phyloP scores from a whole-genome alignment of 2,888 invertebrate genomes.

The Xestia xanthographa region DNA sequence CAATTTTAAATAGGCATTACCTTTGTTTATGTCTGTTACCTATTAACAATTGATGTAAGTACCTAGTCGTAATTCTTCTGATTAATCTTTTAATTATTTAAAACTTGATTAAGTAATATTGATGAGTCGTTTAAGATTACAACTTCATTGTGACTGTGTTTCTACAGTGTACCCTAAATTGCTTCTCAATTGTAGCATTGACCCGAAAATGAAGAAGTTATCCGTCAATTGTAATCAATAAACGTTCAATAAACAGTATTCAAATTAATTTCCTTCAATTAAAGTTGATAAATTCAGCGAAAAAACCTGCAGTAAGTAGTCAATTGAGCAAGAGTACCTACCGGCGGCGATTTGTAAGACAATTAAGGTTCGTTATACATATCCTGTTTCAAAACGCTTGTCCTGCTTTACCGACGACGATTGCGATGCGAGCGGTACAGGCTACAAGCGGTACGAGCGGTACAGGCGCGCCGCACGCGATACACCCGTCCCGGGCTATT shows the following conservation, averaged over 20 bases:
- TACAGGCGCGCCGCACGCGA: slow-evolving; percentile 57
- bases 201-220: slow-evolving; percentile 15
- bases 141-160: neutral
- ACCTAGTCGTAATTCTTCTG: too few species aligned
- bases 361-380: slow-evolving; percentile 63
- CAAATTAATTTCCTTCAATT: slow-evolving; percentile 53
- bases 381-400: slow-evolving; percentile 63
- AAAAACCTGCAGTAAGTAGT: slow-evolving; percentile 25
- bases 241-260: slow-evolving; percentile 22
- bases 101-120: neutral
- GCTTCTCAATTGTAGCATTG: slow-evolving; percentile 17
- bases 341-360: slow-evolving; percentile 52
- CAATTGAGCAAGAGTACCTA: slow-evolving; percentile 44
- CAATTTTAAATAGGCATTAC: neutral
- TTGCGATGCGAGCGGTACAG: slow-evolving; percentile 30
- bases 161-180: neutral
- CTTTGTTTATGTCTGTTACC: neutral
- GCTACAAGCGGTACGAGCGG: slow-evolving; percentile 48
- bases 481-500: slow-evolving; percentile 43
- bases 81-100: neutral
- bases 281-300: slow-evolving; percentile 29
- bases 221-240: slow-evolving; percentile 28
- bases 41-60: neutral
- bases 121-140: neutral
- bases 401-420: slow-evolving; percentile 47